phyloP scores from a whole-genome alignment of 2,888 invertebrate species.

The Epicampocera succincta region DNA sequence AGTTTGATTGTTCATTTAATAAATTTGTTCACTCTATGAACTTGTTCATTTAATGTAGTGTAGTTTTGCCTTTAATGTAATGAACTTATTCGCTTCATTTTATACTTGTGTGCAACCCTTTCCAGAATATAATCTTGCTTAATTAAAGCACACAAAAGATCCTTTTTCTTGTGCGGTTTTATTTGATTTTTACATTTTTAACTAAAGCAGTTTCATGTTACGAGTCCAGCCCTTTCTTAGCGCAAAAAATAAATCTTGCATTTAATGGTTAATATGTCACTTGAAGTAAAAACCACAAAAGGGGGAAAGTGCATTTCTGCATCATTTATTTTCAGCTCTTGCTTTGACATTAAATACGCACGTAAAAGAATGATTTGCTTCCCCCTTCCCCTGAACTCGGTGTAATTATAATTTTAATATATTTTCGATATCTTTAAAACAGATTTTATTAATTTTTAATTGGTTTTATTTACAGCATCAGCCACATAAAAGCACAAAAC shows the following conservation, averaged over 20 bases:
- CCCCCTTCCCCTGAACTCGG: neutral
- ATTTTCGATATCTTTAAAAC: conserved; percentile 63
- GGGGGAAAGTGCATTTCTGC: conserved; percentile 16
- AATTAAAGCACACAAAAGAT: too few species aligned
- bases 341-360: neutral
- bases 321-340: conserved; percentile 22
- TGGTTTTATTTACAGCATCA: conserved; percentile 74
- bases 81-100: too few species aligned
- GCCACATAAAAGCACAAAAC: conserved; percentile 27
- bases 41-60: too few species aligned
- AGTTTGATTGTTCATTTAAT: too few species aligned
- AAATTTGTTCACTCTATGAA: too few species aligned
- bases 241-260: conserved; percentile 51
- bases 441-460: conserved; percentile 77
- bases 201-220: too few species aligned
- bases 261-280: conserved; percentile 59
- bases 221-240: neutral
- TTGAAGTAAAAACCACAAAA: conserved; percentile 30
- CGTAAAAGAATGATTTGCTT: neutral
- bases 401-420: conserved; percentile 8
- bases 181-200: too few species aligned
- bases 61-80: too few species aligned
- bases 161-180: too few species aligned
- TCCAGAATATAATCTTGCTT: too few species aligned
- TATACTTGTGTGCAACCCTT: too few species aligned